Evolutionary conservation across 2,888 invertebrate genomes (phyloP).

Genomic region (Parelbella ahira): DNA sequence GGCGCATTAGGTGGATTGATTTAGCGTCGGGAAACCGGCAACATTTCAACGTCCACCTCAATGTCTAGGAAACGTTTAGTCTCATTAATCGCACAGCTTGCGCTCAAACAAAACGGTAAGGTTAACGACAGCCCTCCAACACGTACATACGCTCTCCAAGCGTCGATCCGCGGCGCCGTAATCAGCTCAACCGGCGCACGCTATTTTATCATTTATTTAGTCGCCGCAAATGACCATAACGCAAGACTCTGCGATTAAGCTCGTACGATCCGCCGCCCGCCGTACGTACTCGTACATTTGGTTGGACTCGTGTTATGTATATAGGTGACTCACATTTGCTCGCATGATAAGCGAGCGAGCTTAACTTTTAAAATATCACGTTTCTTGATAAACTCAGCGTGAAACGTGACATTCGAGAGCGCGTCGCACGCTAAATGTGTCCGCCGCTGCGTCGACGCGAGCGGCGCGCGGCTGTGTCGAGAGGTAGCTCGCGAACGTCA

Average conservation of each 20-base stretch:
- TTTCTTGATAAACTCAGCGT: constrained; percentile 31
- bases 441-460: constrained; percentile 2
- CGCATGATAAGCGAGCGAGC: constrained; percentile 24
- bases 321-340: constrained; percentile 15
- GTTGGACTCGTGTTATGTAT: constrained; percentile 21
- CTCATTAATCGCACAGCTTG: constrained; percentile 37
- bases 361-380: constrained; percentile 30
- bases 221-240: constrained; percentile 24
- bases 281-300: no score
- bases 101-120: constrained; percentile 25
- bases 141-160: no score
- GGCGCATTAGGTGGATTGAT: constrained; percentile 48
- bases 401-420: constrained; percentile 29
- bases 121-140: constrained; percentile 24
- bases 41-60: constrained; percentile 43
- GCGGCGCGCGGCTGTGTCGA: constrained; percentile 11
- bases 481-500: constrained; percentile 12
- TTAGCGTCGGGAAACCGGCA: constrained; percentile 49
- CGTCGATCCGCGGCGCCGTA: constrained; percentile 15
- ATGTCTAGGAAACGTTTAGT: constrained; percentile 48
- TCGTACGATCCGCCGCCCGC: constrained; percentile 13
- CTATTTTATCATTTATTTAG: constrained; percentile 25
- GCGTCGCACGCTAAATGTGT: constrained; percentile 14
- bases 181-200: constrained; percentile 14
- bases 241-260: constrained; percentile 13